phyloP scores from a whole-genome alignment of 92 coral and sea anemone species.

The Ricordea florida region DNA sequence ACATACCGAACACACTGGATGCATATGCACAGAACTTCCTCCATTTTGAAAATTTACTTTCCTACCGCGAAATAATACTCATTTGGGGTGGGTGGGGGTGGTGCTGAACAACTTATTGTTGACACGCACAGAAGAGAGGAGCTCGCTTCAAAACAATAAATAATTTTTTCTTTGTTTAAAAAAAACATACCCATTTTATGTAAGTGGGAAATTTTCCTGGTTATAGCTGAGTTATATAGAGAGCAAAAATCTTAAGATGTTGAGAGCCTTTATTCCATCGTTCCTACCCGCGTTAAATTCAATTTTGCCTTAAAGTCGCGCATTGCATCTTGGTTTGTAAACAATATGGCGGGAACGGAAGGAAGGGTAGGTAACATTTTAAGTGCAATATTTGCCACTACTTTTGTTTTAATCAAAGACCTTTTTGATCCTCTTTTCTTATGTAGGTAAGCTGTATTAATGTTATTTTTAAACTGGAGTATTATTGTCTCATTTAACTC shows the following conservation, averaged over 20 bases:
- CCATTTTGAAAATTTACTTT: slow-evolving; percentile 38
- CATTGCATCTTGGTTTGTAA: slow-evolving; percentile 78
- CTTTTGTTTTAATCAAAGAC: slow-evolving; percentile 5
- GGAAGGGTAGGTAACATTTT: slow-evolving; percentile 68
- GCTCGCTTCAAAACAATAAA: too few species aligned
- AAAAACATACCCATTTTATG: too few species aligned
- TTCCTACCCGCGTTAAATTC: too few species aligned
- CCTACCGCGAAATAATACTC: slow-evolving; percentile 11
- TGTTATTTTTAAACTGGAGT: neutral
- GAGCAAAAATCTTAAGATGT: too few species aligned
- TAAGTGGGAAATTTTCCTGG: too few species aligned
- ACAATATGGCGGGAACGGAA: slow-evolving; percentile 87
- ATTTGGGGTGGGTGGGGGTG: neutral
- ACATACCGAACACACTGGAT: too few species aligned
- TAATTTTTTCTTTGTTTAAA: too few species aligned
- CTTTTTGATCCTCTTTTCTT: neutral
- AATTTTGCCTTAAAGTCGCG: slow-evolving; percentile 4
- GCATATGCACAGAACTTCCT: too few species aligned
- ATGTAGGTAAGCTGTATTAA: neutral
- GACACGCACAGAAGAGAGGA: too few species aligned
- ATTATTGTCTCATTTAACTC: too few species aligned
- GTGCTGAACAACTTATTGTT: neutral
- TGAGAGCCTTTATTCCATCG: too few species aligned
- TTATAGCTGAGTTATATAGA: too few species aligned
- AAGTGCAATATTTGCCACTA: slow-evolving; percentile 14